Conservation (phyloP, 2,888 invertebrate genomes). For the Drosophila kokeensis region DNA sequence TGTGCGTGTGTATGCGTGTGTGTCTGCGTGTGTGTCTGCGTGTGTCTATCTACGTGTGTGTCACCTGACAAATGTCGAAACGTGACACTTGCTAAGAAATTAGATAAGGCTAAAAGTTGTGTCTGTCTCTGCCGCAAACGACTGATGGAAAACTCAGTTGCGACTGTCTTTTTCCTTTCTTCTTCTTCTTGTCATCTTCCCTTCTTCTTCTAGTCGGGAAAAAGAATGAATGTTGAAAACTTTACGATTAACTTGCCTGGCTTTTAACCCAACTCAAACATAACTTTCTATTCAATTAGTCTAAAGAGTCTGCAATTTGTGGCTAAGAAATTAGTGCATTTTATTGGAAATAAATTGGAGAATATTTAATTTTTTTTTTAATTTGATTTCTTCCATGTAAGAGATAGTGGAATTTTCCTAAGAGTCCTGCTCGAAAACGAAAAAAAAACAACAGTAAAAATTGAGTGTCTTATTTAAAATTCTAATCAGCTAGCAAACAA, state of each 20-base stretch:
- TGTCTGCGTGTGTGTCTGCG: slow-evolving; percentile 13
- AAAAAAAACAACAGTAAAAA: not conserved
- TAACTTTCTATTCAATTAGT: slow-evolving; percentile 22
- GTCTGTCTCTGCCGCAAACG: slow-evolving; percentile 2
- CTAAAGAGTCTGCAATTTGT: not conserved
- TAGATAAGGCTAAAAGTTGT: slow-evolving; percentile 77
- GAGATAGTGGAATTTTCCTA: not conserved
- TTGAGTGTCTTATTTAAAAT: not conserved
- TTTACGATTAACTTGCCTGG: not conserved
- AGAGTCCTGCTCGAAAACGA: not conserved
- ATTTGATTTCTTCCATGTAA: not conserved
- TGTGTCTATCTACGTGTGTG: slow-evolving; percentile 39
- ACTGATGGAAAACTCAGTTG: slow-evolving; percentile 37
- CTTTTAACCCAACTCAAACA: not conserved
- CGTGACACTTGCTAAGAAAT: slow-evolving; percentile 81
- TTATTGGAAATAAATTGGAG: not conserved
- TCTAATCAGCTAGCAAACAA: not conserved
- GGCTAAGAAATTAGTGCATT: not conserved
- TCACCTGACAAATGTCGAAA: slow-evolving; percentile 79
- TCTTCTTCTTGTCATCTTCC: not conserved
- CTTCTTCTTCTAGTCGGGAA: not conserved
- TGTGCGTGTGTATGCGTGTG: slow-evolving; percentile 4
- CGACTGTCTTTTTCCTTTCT: not conserved
- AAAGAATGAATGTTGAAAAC: slow-evolving; percentile 1
- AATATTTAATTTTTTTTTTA: not conserved